A percentile compares a stretch with the other conserved stretches of the same genome.
phyloP scores from a whole-genome alignment of 2,888 invertebrate species.

The Tipula vernalis region DNA sequence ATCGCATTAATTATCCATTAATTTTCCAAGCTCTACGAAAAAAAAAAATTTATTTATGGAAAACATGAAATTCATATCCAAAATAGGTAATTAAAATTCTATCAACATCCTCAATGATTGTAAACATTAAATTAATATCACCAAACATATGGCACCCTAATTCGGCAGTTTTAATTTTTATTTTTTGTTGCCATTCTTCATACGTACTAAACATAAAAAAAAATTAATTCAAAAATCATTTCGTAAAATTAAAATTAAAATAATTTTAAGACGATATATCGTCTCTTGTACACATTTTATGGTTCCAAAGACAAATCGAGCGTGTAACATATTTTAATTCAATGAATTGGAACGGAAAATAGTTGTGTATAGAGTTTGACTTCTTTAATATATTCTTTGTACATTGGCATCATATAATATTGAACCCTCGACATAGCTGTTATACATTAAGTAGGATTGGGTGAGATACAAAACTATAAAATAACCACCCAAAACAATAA shows the following conservation, averaged over 20 bases:
- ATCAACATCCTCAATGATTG: background rate
- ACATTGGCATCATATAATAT: background rate
- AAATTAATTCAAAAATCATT: slow-evolving; percentile 4
- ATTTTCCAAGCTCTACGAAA: background rate
- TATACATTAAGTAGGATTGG: background rate
- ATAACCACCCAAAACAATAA: background rate
- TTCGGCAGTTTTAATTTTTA: background rate
- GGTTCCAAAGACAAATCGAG: background rate
- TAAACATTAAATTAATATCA: slow-evolving; percentile 4
- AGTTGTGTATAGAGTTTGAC: background rate
- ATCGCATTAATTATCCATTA: background rate
- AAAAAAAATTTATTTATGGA: background rate
- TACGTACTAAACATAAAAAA: background rate
- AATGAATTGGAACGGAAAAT: background rate
- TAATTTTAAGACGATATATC: background rate
- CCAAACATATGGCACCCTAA: background rate
- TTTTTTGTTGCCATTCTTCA: background rate
- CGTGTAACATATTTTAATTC: slow-evolving; percentile 11
- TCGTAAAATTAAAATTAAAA: background rate
- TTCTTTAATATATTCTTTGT: background rate
- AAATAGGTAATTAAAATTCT: slow-evolving; percentile 4
- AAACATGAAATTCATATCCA: background rate
- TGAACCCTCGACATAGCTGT: background rate
- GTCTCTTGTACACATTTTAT: background rate
- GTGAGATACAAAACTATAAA: background rate